phyloP scores from a whole-genome alignment of 2,113 vertebrate species.

The Terrapene triunguis region DNA sequence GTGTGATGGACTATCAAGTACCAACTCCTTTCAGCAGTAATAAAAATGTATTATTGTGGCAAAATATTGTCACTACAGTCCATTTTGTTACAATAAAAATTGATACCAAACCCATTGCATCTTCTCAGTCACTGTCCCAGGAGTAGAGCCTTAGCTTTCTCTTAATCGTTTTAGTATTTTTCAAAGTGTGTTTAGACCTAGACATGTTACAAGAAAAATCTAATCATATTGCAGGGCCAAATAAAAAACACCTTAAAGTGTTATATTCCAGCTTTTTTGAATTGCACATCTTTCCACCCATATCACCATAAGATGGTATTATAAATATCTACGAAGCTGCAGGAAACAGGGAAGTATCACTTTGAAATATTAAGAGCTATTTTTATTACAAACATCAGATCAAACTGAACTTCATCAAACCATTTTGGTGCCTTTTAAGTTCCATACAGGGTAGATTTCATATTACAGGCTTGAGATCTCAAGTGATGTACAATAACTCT shows the following conservation, averaged over 20 bases:
- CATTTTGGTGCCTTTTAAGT: background rate
- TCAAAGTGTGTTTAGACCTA: background rate
- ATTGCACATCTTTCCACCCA: background rate
- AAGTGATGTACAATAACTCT: constrained; percentile 43
- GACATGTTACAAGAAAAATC: constrained; percentile 14
- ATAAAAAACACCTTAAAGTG: background rate
- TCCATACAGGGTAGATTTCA: constrained; percentile 20
- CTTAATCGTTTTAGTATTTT: background rate
- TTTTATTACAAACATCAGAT: constrained; percentile 56
- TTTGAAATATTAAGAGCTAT: constrained; percentile 37
- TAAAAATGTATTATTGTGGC: background rate
- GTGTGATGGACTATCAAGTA: fast-evolving
- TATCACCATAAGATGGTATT: background rate
- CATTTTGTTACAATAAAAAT: background rate
- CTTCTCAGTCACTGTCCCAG: background rate
- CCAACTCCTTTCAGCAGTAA: background rate
- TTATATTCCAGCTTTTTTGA: background rate
- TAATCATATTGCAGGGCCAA: constrained; percentile 30
- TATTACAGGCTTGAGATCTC: constrained; percentile 22
- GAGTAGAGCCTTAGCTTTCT: background rate
- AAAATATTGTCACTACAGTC: background rate
- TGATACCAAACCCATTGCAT: too few species aligned
- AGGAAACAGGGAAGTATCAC: constrained; percentile 23
- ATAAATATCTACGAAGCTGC: background rate
- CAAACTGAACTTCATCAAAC: constrained; percentile 47